These are phyloP conservation scores for Euglossa dilemma DNA, from an alignment of 1,140 invertebrate species.

Conservation along the genomic window DNA sequence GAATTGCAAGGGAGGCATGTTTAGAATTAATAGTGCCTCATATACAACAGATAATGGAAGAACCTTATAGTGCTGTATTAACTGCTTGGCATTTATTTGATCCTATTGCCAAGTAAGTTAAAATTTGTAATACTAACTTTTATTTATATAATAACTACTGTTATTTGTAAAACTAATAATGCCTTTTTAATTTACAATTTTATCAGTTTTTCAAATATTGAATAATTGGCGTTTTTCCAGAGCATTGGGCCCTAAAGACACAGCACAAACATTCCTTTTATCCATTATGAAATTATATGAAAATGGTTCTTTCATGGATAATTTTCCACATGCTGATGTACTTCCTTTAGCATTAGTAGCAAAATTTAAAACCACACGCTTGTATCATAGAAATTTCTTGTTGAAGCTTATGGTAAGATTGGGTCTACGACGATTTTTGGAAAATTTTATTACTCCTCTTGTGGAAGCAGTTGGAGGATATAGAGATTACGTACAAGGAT, in stretches of 20 bases:
- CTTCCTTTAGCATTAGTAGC: slow-evolving; percentile 77
- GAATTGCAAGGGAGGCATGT: slow-evolving; percentile 85
- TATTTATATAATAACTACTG: too few species aligned
- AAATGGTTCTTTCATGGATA: slow-evolving; percentile 83
- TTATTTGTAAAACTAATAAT: slow-evolving; percentile 4
- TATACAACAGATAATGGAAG: slow-evolving; percentile 90
- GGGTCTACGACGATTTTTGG: slow-evolving; percentile 92
- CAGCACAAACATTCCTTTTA: slow-evolving; percentile 87
- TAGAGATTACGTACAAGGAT: slow-evolving; percentile 86
- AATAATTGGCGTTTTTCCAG: slow-evolving; percentile 72
- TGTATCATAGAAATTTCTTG: slow-evolving; percentile 97
- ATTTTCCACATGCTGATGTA: slow-evolving; percentile 70
- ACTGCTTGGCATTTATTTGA: slow-evolving; percentile 96
- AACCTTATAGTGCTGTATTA: slow-evolving; percentile 91
- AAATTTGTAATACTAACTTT: too few species aligned
- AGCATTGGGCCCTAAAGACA: slow-evolving; percentile 88
- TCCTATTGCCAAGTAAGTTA: slow-evolving; percentile 85
- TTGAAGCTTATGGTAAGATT: slow-evolving; percentile 95
- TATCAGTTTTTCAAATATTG: not conserved
- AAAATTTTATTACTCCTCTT: slow-evolving; percentile 94
- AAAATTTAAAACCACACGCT: slow-evolving; percentile 90
- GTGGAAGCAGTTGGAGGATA: slow-evolving; percentile 98
- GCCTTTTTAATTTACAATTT: not conserved
- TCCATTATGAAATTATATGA: slow-evolving; percentile 92
- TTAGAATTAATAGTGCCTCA: slow-evolving; percentile 91